Conservation (phyloP, 2,797 vertebrate genomes). For the Sebastes dallii region DNA sequence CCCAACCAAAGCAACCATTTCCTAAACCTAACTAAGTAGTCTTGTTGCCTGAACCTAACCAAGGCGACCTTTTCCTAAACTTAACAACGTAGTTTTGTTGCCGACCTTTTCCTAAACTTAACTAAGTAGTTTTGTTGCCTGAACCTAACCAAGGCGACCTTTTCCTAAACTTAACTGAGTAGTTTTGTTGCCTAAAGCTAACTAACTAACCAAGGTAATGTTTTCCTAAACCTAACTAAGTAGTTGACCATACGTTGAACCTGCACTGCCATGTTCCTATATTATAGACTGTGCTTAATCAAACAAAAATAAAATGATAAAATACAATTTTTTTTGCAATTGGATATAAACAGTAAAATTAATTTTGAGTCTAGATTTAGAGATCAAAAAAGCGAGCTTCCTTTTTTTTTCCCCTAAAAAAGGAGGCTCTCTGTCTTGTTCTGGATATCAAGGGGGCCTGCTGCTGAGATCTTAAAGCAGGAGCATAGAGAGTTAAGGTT, state of each 20-base stretch:
- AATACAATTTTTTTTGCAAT: not conserved
- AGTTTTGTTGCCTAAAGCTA: too few species aligned
- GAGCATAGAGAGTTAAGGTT: not conserved
- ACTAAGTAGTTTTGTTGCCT: fast-evolving
- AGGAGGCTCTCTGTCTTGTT: not conserved
- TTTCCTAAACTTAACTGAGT: too few species aligned
- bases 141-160: too few species aligned
- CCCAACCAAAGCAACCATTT: too few species aligned
- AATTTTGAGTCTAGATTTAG: not conserved
- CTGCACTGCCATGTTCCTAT: not conserved
- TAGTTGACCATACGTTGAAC: not conserved
- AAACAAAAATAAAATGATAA: not conserved
- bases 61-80: too few species aligned
- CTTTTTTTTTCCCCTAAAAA: not conserved
- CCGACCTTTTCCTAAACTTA: too few species aligned
- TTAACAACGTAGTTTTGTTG: fast-evolving
- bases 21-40: too few species aligned
- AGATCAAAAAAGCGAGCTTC: not conserved
- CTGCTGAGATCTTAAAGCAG: not conserved
- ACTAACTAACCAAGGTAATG: too few species aligned
- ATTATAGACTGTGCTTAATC: not conserved
- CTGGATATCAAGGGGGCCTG: not conserved
- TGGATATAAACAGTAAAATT: not conserved
- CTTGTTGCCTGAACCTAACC: too few species aligned
- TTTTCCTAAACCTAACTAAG: too few species aligned